A percentile compares a stretch with the other conserved stretches of the same genome.
phyloP scores from a whole-genome alignment of 2,113 vertebrate species.

The Malaclemys terrapin region DNA sequence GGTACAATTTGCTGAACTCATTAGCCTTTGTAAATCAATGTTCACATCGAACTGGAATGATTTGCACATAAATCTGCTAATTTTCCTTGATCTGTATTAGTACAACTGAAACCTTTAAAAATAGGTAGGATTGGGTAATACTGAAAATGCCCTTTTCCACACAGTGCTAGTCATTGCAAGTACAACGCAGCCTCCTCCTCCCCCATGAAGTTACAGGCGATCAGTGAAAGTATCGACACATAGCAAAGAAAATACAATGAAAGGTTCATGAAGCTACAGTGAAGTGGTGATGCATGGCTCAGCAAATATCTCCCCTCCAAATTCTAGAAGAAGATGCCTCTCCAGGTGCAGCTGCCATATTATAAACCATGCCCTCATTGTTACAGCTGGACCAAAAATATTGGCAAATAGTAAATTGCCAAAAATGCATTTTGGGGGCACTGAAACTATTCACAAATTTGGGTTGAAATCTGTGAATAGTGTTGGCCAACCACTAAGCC shows the following conservation, averaged over 20 bases:
- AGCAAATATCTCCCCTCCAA: not conserved
- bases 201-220: not conserved
- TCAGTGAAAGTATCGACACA: not conserved
- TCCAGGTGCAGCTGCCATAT: not conserved
- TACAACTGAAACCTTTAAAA: not conserved
- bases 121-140: not conserved
- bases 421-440: not conserved
- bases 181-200: not conserved
- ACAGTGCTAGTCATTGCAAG: not conserved
- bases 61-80: conserved; percentile 5
- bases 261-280: not conserved
- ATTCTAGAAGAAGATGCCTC: not conserved
- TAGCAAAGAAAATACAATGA: not conserved
- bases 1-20: conserved; percentile 20
- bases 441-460: not conserved
- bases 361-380: not conserved
- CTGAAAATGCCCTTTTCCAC: not conserved
- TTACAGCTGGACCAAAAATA: not conserved
- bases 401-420: not conserved
- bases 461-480: not conserved
- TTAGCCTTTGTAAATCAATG: conserved; percentile 9
- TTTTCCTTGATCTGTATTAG: not conserved
- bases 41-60: not conserved
- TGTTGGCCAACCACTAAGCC: not conserved
- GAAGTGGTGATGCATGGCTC: not conserved